A percentile compares a stretch with the other conserved stretches of the same genome.
Evolutionary conservation across 2,888 invertebrate genomes (phyloP).

Genomic region (Scrobipalpa costella): DNA sequence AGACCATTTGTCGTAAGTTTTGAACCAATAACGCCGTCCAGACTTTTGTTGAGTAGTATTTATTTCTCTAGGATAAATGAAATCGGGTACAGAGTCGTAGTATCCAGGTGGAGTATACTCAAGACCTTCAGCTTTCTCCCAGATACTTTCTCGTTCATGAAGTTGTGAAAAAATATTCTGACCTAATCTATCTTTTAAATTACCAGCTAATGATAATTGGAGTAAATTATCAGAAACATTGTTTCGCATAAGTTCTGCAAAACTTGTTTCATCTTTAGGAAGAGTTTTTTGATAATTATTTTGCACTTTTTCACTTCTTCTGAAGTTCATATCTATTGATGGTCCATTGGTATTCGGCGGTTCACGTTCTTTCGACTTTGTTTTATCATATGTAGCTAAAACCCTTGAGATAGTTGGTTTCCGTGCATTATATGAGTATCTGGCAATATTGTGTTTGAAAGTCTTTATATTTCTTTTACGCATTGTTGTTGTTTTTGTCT

Average conservation of each 20-base stretch:
- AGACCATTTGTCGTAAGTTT: not conserved
- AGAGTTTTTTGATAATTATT: not conserved
- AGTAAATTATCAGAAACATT: slow-evolving; percentile 4
- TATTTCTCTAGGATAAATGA: not conserved
- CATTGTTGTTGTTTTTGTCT: too few relatives aligned
- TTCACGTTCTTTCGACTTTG: not conserved
- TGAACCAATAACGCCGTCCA: not conserved
- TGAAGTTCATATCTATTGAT: not conserved
- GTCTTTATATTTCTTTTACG: too few relatives aligned
- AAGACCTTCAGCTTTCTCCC: slow-evolving; percentile 2
- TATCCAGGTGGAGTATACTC: not conserved
- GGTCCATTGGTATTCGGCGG: not conserved
- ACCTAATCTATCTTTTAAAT: not conserved
- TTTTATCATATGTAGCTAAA: not conserved
- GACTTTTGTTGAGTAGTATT: not conserved
- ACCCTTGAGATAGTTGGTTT: not conserved
- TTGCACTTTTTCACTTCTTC: not conserved
- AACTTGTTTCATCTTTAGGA: not conserved
- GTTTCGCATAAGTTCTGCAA: not conserved
- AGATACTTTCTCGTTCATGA: not conserved
- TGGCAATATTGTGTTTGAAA: not conserved
- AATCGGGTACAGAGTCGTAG: not conserved
- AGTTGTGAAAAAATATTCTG: not conserved
- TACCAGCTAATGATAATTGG: not conserved
- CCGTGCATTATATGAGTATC: not conserved